These are phyloP conservation scores for Melanerpes formicivorus DNA, from an alignment of 2,113 vertebrate species.

Conservation along the genomic window DNA sequence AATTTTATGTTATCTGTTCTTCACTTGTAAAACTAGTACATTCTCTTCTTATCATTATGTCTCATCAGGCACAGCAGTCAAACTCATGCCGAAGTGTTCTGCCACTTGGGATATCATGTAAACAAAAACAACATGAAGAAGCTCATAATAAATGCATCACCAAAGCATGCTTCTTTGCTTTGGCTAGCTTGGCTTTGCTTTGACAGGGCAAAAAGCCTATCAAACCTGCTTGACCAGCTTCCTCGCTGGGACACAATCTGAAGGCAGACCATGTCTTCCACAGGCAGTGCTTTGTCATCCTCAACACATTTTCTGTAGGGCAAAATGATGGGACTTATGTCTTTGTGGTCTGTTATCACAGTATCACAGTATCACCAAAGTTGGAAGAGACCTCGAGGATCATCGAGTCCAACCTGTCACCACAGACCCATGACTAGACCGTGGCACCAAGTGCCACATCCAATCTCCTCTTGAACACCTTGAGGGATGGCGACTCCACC, in stretches of 20 bases:
- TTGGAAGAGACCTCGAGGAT: too few species aligned
- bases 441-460: too few species aligned
- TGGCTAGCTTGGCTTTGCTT: not conserved
- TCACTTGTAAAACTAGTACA: slow-evolving; percentile 23
- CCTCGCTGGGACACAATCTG: not conserved
- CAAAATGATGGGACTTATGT: not conserved
- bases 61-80: slow-evolving; percentile 32
- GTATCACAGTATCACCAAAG: too few species aligned
- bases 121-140: not conserved
- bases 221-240: not conserved
- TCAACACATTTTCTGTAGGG: not conserved
- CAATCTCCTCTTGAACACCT: too few species aligned
- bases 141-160: not conserved
- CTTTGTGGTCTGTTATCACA: not conserved
- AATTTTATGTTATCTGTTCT: not conserved
- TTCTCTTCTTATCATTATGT: slow-evolving; percentile 28
- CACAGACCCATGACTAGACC: too few species aligned
- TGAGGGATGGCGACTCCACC: too few species aligned
- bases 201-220: not conserved
- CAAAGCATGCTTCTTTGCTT: not conserved
- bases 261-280: not conserved
- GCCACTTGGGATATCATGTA: not conserved
- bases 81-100: slow-evolving; percentile 7
- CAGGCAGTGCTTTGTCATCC: not conserved
- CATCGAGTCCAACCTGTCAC: too few species aligned